phyloP scores from a whole-genome alignment of 1,140 invertebrate genomes.

The Aethina tumida region DNA sequence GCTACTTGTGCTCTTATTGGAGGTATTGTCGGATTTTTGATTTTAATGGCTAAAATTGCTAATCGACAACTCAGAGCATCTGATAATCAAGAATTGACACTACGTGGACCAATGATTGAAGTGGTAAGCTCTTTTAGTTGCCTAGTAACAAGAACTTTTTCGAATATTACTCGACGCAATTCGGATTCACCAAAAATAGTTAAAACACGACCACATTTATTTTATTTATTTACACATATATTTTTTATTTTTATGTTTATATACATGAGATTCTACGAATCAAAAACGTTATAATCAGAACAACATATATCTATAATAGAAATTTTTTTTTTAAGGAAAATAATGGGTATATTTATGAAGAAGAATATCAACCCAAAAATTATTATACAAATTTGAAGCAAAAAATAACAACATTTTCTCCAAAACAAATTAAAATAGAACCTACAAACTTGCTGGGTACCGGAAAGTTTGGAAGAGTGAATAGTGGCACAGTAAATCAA shows the following conservation, averaged over 20 bases:
- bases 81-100: slow-evolving; percentile 55
- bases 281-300: no score
- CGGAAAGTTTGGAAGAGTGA: slow-evolving; percentile 67
- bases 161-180: no score
- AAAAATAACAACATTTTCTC: slow-evolving; percentile 61
- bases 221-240: slow-evolving; percentile 5
- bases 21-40: slow-evolving; percentile 49
- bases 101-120: slow-evolving; percentile 55
- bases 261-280: no score
- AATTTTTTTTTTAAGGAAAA: slow-evolving; percentile 55
- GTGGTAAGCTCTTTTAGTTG: slow-evolving; percentile 32
- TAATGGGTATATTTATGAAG: slow-evolving; percentile 61
- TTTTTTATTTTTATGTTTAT: slow-evolving; percentile 8
- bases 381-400: slow-evolving; percentile 64
- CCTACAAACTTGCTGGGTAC: slow-evolving; percentile 53
- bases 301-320: slow-evolving; percentile 38
- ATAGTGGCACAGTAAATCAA: slow-evolving; percentile 52
- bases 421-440: slow-evolving; percentile 56
- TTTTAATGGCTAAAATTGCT: slow-evolving; percentile 44
- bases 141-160: no score
- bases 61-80: slow-evolving; percentile 41
- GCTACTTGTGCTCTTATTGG: slow-evolving; percentile 46
- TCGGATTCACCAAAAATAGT: no score
- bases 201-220: no score
- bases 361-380: slow-evolving; percentile 52